Evolutionary conservation across 2,888 invertebrate genomes (phyloP), one percentile per base, ranked within the genome.

Genomic region (Acrobasis consociella): DNA sequence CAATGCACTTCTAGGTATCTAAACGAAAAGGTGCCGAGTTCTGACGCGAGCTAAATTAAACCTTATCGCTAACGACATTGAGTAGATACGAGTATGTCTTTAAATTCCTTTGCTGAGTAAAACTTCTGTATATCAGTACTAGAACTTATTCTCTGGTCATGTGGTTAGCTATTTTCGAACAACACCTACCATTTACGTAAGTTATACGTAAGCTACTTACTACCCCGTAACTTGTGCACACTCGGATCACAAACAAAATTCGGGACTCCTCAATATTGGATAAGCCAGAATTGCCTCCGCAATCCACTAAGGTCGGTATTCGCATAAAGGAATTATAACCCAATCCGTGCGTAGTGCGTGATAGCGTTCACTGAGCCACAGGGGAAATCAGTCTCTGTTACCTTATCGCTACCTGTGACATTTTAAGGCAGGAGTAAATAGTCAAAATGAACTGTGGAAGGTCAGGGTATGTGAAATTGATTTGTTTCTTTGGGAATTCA

Each of bases 331-430:
- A 65, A 69, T 67, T 65, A 66, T 58, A 56, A 60, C 51, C 64
- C 65, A 66, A 67, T 67, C 65, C 63, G 62, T 62, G 59, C 58
- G 49, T 64, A 58, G 67, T 64, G 65, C 58, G 64, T 66, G 66
- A 62, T 59, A 58, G 52, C 46, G 62, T 51, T 49, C 13, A 22
- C n/a, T 31, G 9, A 49, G 42, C 50, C 69, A 50, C 69, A 68
- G 53, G 69, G 69, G 69, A 69, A 69, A 69, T 69, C 67, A 68
- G 60, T 55, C 62, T 64, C 62, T 65, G 64, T 67, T 58, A 53
- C 52, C 9, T 60, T 37, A 61, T 58, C 58, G 58, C 16, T 52
- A 31, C 49, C 49, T 53, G 60, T 59, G 56, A 55, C 62, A 49
- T 60, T 53, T 63, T 52, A 22, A 38, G 60, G 59, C 15, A 42